Evolutionary conservation across 2,888 invertebrate species (phyloP).

Genomic region (Eumacrocentrus americanus): DNA sequence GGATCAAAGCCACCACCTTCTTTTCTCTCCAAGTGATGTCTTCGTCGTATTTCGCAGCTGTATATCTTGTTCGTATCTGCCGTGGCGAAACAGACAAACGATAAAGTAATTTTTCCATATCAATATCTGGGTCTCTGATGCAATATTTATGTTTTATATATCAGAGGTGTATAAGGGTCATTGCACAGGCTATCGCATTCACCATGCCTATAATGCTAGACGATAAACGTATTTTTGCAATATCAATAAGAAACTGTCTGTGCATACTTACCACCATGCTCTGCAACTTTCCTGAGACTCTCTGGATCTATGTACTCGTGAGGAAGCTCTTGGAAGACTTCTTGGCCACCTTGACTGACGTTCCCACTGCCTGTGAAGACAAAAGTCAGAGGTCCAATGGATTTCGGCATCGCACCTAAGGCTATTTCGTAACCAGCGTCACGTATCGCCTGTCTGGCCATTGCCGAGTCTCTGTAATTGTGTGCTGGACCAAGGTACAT

Average conservation of each 20-base stretch:
- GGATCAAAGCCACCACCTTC: conserved; percentile 92
- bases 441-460: conserved; percentile 96
- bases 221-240: background rate
- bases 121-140: background rate
- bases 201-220: background rate
- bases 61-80: conserved; percentile 94
- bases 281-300: conserved; percentile 92
- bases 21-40: conserved; percentile 91
- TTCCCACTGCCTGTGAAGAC: conserved; percentile 98
- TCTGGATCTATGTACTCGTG: conserved; percentile 97
- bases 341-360: conserved; percentile 88
- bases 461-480: conserved; percentile 96
- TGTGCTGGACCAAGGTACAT: conserved; percentile 99
- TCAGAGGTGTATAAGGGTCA: background rate
- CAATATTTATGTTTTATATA: background rate
- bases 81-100: conserved; percentile 32
- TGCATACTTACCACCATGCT: conserved; percentile 90
- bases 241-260: too few relatives aligned
- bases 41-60: conserved; percentile 91
- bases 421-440: conserved; percentile 99
- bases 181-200: conserved; percentile 3
- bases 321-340: conserved; percentile 95
- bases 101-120: background rate
- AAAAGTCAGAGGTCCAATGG: conserved; percentile 95
- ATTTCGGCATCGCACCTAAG: conserved; percentile 93